A percentile compares a stretch with the other conserved stretches of the same genome.
phyloP scores from a whole-genome alignment of 2,888 invertebrate species.

The Idaea biselata region DNA sequence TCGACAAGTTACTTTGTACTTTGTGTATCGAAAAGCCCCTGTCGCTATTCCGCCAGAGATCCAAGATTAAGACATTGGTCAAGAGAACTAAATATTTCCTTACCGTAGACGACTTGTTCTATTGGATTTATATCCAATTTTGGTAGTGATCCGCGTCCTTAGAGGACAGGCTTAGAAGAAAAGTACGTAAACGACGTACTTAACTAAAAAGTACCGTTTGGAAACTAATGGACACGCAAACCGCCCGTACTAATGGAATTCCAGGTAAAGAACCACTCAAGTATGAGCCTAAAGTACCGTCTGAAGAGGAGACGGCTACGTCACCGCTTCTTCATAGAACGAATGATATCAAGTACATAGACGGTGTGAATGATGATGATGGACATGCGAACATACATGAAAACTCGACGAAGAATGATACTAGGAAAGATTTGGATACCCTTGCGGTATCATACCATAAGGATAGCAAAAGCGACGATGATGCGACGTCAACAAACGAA shows the following conservation, averaged over 20 bases:
- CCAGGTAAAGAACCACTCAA: constrained; percentile 66
- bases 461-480: constrained; percentile 60
- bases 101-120: constrained; percentile 55
- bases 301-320: constrained; percentile 75
- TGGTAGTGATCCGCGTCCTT: constrained; percentile 54
- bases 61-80: constrained; percentile 82
- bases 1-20: constrained; percentile 74
- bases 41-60: constrained; percentile 79
- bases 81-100: constrained; percentile 64
- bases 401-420: constrained; percentile 65
- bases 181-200: constrained; percentile 55
- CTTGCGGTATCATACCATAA: constrained; percentile 55
- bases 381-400: constrained; percentile 47
- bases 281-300: constrained; percentile 66
- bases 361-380: constrained; percentile 53
- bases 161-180: constrained; percentile 50
- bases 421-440: constrained; percentile 43
- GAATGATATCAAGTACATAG: constrained; percentile 63
- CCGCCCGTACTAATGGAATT: constrained; percentile 69
- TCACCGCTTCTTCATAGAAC: constrained; percentile 61
- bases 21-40: constrained; percentile 71
- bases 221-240: constrained; percentile 73
- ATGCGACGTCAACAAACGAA: constrained; percentile 68
- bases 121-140: constrained; percentile 59
- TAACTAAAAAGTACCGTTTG: constrained; percentile 44